These are phyloP conservation scores for Neosilurus hyrtlii DNA, from an alignment of 2,797 vertebrate species.

Conservation along the genomic window DNA sequence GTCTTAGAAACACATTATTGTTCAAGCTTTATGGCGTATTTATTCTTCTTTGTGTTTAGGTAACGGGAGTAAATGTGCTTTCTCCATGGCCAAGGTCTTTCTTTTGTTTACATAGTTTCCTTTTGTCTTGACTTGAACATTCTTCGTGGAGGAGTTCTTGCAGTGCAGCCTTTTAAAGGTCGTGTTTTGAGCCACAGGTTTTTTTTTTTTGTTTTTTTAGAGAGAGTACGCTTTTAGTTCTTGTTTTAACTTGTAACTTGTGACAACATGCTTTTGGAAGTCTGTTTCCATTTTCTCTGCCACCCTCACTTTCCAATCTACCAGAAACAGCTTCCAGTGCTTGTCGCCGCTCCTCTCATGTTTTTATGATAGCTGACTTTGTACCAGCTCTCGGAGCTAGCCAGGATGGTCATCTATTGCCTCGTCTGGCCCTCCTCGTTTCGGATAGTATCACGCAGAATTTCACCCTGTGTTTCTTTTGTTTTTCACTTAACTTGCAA, in stretches of 20 bases:
- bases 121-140: constrained; percentile 72
- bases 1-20: constrained; percentile 49
- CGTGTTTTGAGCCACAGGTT: constrained; percentile 66
- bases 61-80: constrained; percentile 66
- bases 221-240: constrained; percentile 42
- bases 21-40: constrained; percentile 62
- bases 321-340: constrained; percentile 13
- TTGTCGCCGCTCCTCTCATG: neutral
- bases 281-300: constrained; percentile 6
- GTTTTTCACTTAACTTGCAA: constrained; percentile 63
- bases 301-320: neutral
- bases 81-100: constrained; percentile 65
- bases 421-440: neutral
- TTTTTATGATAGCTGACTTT: constrained; percentile 22
- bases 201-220: too few relatives aligned
- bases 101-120: constrained; percentile 47
- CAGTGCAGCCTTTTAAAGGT: constrained; percentile 67
- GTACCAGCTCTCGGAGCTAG: neutral
- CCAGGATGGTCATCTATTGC: constrained; percentile 1
- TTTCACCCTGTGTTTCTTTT: constrained; percentile 10
- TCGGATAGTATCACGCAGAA: neutral
- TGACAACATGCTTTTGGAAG: constrained; percentile 28
- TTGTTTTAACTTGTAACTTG: constrained; percentile 49
- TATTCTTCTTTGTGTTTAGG: constrained; percentile 70
- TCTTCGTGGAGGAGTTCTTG: constrained; percentile 64